phyloP scores from a whole-genome alignment of 2,113 vertebrate genomes.

The Cacatua alba region DNA sequence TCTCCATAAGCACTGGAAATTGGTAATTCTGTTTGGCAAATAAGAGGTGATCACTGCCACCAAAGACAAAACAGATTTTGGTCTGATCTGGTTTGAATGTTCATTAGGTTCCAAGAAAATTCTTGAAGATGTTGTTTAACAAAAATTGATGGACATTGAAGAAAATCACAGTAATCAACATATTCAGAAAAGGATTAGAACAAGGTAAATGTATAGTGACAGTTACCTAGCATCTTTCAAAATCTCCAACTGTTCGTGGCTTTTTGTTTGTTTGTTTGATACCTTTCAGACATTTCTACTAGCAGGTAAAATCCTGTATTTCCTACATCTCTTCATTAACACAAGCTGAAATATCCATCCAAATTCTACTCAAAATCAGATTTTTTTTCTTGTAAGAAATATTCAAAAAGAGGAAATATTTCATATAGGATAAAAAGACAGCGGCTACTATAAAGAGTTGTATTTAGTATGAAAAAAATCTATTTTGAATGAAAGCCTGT shows the following conservation, averaged over 20 bases:
- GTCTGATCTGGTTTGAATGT: background rate
- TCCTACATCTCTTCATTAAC: background rate
- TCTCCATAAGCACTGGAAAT: background rate
- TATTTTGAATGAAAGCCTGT: background rate
- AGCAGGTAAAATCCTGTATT: accelerated
- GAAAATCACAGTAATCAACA: background rate
- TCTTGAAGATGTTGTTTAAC: background rate
- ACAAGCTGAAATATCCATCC: background rate
- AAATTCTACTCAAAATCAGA: background rate
- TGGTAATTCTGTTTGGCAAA: background rate
- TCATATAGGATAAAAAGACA: background rate
- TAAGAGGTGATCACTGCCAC: background rate
- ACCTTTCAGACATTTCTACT: background rate
- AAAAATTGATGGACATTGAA: background rate
- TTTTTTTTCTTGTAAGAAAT: background rate
- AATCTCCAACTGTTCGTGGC: background rate
- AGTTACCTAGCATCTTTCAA: background rate
- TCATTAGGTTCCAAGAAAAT: background rate
- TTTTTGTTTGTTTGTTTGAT: background rate
- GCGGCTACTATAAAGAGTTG: background rate
- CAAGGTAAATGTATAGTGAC: background rate
- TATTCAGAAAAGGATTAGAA: background rate
- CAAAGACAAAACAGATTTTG: background rate
- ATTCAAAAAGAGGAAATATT: background rate
- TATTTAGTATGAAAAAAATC: background rate